Base-by-base conservation (phyloP, 2,888 invertebrate species). In the Alloscopus bannaensis region DNA sequence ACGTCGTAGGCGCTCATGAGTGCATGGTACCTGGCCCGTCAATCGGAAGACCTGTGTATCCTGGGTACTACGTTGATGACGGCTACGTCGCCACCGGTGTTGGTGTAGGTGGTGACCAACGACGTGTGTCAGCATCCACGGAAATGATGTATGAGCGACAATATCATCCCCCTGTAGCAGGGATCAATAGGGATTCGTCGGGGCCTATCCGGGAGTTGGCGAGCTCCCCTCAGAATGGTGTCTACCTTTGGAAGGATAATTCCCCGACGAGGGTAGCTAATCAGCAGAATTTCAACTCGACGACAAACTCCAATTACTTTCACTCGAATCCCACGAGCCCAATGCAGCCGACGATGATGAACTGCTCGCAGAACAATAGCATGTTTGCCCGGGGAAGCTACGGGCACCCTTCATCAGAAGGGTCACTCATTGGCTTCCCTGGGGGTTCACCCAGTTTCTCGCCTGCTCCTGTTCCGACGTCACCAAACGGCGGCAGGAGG, bases 151-250 rank as follows among this genome's bases (percentile, higher is more conserved):
- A 84, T 52, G 86, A 85, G 31, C 75, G 84, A 55, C 85, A 66
- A 26, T 72, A 79, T 26, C 68, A 72, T 59, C 52, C 65, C 16
- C 29, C 57, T 20, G 76, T 83, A 11, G 76, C 62, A 45, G 80
- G 72, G 42, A 42, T 72, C 52, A 72, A 68, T 47, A 47, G 82
- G 18, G 84, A 93, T 93, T 57, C 82, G 24, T 81, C 84, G 71
- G 94, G 94, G 83, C 95, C 95, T 89, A 95, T 95, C 87, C 91
- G 95, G 83, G 96, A 96, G 88, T 90, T 96, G 87, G 96, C 95
- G 55, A 94, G 95, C 59, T 94, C 94, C 65, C 95, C 95, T 64
- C 95, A 95, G 88, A 91, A 95, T 83, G 93, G 93, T 82, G 92
- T 93, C 68, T 94, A 94, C 88, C 92, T 92, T 90, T 94, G 93